Base-by-base conservation (phyloP, 2,113 vertebrate genomes). In the Eleginops maclovinus region DNA sequence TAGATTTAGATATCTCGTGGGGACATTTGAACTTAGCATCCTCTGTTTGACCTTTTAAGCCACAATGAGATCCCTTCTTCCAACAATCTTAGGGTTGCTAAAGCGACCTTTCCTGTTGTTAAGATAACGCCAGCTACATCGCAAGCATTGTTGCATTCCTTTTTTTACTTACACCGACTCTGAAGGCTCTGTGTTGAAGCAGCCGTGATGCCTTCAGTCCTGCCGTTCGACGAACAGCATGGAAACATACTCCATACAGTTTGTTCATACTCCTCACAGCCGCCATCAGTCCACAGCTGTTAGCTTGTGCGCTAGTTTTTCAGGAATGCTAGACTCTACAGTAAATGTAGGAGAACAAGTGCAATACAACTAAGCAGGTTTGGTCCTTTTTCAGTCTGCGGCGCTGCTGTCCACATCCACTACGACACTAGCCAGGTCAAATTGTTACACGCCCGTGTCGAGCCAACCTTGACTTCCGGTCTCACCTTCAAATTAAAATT, bases 111-210 rank as follows among this genome's bases (percentile, higher is more conserved):
- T 17, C 2, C 0, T 9, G 47, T 50, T 16, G 40, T 28, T 22
- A 4, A n/a, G 28, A 12, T 70, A 44, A 50, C 5, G 17, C 9
- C 15, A 40, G n/a, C n/a, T 41, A 4, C 21, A 16, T 14, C 6
- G 12, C 14, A 6, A 55, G 1, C 14, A 1, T 0, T 11, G 5
- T 50, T 12, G 17, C 3, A 19, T 13, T 3, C n/a, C n/a, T 19
- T 10, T 56, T 36, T 11, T 4, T 8, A 83, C 94, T 94, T 22
- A 95, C 95, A 17, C 67, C 26, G 56, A 93, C 62, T 26, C 80
- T 86, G 81, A 95, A 94, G 49, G 88, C 58, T 77, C 94, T 89
- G 13, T 76, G 85, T 10, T 92, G 93, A 3, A 88, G 56, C 21
- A 92, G 47, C 53, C 90, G 74, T 3, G 77, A 50, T 3, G 85